phyloP scores from a whole-genome alignment of 2,113 vertebrate species.

The Scytalopus superciliaris region DNA sequence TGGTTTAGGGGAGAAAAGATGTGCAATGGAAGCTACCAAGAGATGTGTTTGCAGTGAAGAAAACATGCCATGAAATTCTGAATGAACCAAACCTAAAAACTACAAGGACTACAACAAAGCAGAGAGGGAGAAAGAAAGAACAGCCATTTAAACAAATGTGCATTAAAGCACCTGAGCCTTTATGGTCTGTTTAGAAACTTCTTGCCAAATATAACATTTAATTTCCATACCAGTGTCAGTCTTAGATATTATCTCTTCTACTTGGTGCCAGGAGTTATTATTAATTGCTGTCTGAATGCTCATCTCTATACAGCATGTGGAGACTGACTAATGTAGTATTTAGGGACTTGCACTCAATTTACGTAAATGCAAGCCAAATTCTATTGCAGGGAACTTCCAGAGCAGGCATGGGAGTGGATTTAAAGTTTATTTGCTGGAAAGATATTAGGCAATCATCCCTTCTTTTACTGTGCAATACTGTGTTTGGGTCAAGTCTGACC shows the following conservation, averaged over 20 bases:
- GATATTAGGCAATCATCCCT: background rate
- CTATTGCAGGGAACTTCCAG: background rate
- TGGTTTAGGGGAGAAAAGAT: background rate
- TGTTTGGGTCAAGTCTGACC: background rate
- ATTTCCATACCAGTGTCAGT: background rate
- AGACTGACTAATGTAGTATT: background rate
- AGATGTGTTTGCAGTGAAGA: background rate
- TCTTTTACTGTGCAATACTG: background rate
- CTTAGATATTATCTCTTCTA: background rate
- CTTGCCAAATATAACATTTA: background rate
- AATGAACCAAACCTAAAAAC: background rate
- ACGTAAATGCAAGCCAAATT: background rate
- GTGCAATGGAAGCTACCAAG: background rate
- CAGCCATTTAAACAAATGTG: background rate
- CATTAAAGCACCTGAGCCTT: background rate
- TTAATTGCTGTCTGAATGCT: conserved; percentile 13
- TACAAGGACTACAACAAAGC: background rate
- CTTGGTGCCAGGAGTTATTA: background rate
- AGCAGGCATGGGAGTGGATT: background rate
- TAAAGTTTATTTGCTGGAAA: background rate
- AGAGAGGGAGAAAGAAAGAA: background rate
- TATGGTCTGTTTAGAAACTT: background rate
- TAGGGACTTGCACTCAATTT: background rate
- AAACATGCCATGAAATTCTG: background rate
- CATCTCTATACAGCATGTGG: background rate